Evolutionary conservation across 2,888 invertebrate species (phyloP).

Genomic region (Amblyjoppa fuscipennis): DNA sequence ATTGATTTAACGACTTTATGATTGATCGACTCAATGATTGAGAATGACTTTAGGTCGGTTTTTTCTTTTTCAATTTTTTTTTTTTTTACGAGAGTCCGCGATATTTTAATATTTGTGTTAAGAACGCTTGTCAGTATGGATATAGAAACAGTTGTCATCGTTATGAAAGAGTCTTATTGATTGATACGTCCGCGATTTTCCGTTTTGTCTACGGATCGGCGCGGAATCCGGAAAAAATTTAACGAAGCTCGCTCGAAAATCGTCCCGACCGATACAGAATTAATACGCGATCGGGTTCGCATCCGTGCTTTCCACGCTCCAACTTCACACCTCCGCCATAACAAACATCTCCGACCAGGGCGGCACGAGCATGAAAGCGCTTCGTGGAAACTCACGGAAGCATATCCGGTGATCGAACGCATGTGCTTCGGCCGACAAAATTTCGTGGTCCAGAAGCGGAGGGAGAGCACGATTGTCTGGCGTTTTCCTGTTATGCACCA

Average conservation of each 20-base stretch:
- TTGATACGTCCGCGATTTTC: neutral
- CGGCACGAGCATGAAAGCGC: constrained; percentile 50
- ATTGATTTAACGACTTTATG: no score
- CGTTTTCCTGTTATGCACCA: neutral
- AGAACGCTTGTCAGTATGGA: no score
- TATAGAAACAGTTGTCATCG: neutral
- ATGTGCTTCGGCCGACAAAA: constrained; percentile 48
- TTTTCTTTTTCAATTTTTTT: no score
- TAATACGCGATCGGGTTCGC: constrained; percentile 5
- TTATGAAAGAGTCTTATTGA: neutral
- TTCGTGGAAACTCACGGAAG: constrained; percentile 60
- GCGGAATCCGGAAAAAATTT: neutral
- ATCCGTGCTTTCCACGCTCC: constrained; percentile 39
- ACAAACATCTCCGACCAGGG: constrained; percentile 50
- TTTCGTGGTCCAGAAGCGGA: neutral
- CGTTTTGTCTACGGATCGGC: neutral
- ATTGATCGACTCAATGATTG: no score
- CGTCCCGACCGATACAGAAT: neutral
- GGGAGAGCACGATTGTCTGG: neutral
- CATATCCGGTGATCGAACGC: constrained; percentile 65
- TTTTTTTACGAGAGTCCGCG: no score
- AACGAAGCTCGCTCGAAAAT: neutral
- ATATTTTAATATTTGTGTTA: no score
- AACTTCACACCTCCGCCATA: constrained; percentile 44
- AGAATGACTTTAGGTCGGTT: no score